Evolutionary conservation across 2,888 invertebrate genomes (phyloP).

Genomic region (Sepioteuthis lessoniana): DNA sequence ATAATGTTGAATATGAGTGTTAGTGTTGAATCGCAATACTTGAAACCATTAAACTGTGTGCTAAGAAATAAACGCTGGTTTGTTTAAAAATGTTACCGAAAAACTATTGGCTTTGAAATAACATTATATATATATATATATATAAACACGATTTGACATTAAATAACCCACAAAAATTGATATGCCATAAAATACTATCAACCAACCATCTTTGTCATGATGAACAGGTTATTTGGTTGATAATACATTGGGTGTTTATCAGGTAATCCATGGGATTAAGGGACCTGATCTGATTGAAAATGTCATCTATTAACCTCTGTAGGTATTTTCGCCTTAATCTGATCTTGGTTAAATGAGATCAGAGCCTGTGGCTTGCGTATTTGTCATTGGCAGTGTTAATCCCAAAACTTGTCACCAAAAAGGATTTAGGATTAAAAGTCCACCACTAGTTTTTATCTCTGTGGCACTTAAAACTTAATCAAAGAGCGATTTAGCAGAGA

Average conservation of each 20-base stretch:
- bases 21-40: too few species aligned
- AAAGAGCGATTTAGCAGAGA: conserved; percentile 3
- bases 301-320: neutral
- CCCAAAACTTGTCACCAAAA: neutral
- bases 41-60: too few species aligned
- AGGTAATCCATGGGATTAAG: neutral
- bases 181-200: too few species aligned
- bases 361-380: neutral
- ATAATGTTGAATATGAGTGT: too few species aligned
- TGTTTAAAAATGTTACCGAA: too few species aligned
- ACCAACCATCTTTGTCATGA: neutral
- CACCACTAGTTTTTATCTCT: neutral
- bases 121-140: too few species aligned
- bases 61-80: too few species aligned
- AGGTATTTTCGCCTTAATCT: neutral
- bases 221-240: neutral
- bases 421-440: neutral
- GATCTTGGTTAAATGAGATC: conserved; percentile 7
- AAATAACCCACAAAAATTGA: too few species aligned
- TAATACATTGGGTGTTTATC: neutral
- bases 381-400: neutral
- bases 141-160: too few species aligned
- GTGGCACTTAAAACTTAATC: neutral
- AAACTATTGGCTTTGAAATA: too few species aligned
- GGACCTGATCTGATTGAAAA: neutral